Conservation (phyloP, 2,113 vertebrate species). For the Ptilorrhoa leucosticta region DNA sequence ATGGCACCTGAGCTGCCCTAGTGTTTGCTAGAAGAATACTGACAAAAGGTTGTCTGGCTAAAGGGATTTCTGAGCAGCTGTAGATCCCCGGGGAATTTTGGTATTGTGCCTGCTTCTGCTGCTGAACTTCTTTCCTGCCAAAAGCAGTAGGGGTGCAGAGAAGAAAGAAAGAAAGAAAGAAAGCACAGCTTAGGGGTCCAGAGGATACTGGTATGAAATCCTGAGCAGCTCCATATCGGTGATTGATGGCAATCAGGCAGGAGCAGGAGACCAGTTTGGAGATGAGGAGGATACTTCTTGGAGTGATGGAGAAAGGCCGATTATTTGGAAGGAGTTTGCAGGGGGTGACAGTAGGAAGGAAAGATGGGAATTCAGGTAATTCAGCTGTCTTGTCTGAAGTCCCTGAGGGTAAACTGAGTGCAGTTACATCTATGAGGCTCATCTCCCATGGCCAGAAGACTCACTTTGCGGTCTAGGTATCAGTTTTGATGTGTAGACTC, state of each 20-base stretch:
- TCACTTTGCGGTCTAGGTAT: neutral
- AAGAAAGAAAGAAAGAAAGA: neutral
- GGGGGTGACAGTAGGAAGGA: neutral
- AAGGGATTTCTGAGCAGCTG: neutral
- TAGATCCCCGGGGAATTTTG: neutral
- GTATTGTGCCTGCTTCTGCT: neutral
- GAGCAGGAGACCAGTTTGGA: neutral
- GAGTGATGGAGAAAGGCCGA: neutral
- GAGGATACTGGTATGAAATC: neutral
- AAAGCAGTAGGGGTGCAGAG: neutral
- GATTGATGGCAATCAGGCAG: neutral
- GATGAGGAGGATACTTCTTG: neutral
- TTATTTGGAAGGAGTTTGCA: neutral
- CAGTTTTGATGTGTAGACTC: neutral
- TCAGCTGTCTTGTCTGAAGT: neutral
- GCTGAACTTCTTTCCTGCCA: neutral
- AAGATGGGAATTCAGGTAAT: neutral
- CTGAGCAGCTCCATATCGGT: rapidly evolving
- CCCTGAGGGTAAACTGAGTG: neutral
- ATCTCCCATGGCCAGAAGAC: neutral
- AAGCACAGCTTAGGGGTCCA: neutral
- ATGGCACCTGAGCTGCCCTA: neutral
- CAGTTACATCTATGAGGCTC: neutral
- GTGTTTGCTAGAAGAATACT: neutral
- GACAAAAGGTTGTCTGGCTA: neutral